These are phyloP conservation scores for Agrilus cyanescens DNA, from an alignment of 2,888 invertebrate species.

Conservation along the genomic window DNA sequence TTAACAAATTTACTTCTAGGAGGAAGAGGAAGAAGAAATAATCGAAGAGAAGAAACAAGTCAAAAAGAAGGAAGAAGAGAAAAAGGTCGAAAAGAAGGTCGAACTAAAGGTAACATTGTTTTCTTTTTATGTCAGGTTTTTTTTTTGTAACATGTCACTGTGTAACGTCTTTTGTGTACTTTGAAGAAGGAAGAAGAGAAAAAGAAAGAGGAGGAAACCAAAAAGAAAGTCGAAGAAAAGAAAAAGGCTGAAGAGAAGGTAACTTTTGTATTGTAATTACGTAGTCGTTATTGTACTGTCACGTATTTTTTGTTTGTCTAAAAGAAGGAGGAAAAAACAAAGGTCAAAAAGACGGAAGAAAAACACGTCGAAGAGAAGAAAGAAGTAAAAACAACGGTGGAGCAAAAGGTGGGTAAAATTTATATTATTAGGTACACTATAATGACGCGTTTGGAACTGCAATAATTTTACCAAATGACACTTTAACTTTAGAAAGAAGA, in stretches of 20 bases:
- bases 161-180: conserved; percentile 2
- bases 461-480: conserved; percentile 1
- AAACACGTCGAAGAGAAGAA: conserved; percentile 28
- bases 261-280: background rate
- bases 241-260: conserved; percentile 23
- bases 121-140: background rate
- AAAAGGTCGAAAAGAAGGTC: conserved; percentile 11
- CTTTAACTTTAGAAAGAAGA: conserved; percentile 6
- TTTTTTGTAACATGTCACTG: background rate
- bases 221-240: conserved; percentile 14
- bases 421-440: too few species aligned
- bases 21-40: conserved; percentile 16
- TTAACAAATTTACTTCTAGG: conserved; percentile 6
- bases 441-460: too few species aligned
- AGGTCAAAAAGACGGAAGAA: conserved; percentile 29
- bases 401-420: background rate
- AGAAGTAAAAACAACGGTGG: conserved; percentile 10
- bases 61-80: conserved; percentile 38
- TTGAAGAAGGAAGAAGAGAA: conserved; percentile 3
- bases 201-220: conserved; percentile 16
- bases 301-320: conserved; percentile 12
- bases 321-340: conserved; percentile 29
- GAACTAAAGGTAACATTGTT: conserved; percentile 24
- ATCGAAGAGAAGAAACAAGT: conserved; percentile 37
- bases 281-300: background rate